These are phyloP conservation scores for Chrysomallon squamiferum DNA, from an alignment of 1,140 invertebrate species.

Conservation along the genomic window DNA sequence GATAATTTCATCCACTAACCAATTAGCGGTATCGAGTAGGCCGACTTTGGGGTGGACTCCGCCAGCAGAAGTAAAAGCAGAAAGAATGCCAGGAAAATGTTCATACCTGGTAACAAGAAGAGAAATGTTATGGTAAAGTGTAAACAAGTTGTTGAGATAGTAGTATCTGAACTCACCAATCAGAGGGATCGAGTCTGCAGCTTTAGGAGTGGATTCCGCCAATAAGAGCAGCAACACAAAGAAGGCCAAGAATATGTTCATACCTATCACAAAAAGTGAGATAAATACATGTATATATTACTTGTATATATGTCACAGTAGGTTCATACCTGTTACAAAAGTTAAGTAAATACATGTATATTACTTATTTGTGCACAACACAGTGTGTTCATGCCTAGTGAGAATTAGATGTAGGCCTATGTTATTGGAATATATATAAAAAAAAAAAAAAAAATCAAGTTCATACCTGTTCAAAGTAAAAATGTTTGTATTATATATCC, in stretches of 20 bases:
- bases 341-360: too few species aligned
- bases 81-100: slow-evolving; percentile 63
- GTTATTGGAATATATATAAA: too few species aligned
- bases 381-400: too few species aligned
- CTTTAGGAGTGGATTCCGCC: slow-evolving; percentile 61
- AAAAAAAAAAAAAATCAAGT: too few species aligned
- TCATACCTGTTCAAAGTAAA: too few species aligned
- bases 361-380: too few species aligned
- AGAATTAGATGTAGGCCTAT: too few species aligned
- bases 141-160: too few species aligned
- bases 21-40: slow-evolving; percentile 60
- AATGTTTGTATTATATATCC: too few species aligned
- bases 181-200: slow-evolving; percentile 59
- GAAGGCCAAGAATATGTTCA: slow-evolving; percentile 64
- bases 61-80: slow-evolving; percentile 57
- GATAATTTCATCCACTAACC: slow-evolving; percentile 36
- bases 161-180: slow-evolving; percentile 50
- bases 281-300: too few species aligned
- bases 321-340: too few species aligned
- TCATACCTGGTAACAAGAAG: slow-evolving; percentile 55
- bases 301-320: too few species aligned
- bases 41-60: slow-evolving; percentile 61
- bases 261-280: slow-evolving; percentile 42
- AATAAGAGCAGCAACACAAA: slow-evolving; percentile 60
- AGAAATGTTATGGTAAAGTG: neutral